Evolutionary conservation across 2,888 invertebrate species (phyloP).

Genomic region (Nemoura dubitans): DNA sequence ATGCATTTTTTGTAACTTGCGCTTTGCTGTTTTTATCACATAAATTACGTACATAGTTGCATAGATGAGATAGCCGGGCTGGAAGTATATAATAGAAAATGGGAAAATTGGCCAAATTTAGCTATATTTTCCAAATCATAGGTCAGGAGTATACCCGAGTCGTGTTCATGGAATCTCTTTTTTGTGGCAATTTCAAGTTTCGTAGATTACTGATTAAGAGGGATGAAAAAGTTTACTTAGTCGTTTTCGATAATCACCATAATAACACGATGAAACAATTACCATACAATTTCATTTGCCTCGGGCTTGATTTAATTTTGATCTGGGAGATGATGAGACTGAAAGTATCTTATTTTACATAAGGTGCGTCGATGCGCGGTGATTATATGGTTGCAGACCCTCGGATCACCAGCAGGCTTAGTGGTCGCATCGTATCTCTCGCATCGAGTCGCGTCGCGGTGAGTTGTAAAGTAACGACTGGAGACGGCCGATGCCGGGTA

Average conservation of each 20-base stretch:
- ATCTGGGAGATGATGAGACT: neutral
- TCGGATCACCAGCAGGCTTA: neutral
- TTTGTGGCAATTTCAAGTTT: neutral
- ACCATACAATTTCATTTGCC: neutral
- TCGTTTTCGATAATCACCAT: neutral
- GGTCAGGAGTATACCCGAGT: neutral
- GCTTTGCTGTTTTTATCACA: neutral
- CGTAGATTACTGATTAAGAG: neutral
- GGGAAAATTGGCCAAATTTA: neutral
- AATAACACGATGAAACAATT: conserved; percentile 4
- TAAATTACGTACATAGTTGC: neutral
- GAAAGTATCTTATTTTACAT: conserved; percentile 12
- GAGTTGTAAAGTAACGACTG: neutral
- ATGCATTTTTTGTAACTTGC: neutral
- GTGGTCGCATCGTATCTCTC: neutral
- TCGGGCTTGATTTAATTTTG: conserved; percentile 7
- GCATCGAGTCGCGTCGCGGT: too few species aligned
- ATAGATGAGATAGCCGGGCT: neutral
- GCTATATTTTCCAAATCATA: neutral
- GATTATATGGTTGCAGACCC: neutral
- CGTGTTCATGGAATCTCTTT: neutral
- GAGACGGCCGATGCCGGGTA: neutral
- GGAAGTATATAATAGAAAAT: neutral
- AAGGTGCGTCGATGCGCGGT: neutral
- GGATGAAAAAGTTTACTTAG: conserved; percentile 12